These are phyloP conservation scores for Morone chrysops DNA, from an alignment of 2,113 vertebrate species.

Conservation along the genomic window DNA sequence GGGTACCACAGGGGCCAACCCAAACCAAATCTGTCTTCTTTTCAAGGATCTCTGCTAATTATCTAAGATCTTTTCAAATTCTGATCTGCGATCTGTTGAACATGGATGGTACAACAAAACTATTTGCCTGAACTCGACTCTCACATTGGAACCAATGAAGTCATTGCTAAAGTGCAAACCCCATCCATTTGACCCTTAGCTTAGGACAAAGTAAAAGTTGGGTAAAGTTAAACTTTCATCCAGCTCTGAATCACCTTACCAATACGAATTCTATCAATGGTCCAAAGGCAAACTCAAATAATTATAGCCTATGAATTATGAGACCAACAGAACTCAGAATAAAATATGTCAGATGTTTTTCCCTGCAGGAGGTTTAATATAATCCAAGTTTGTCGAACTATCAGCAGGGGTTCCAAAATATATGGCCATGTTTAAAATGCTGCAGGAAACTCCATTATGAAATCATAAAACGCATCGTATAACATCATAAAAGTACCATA, in stretches of 20 bases:
- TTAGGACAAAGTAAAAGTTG: conserved; percentile 35
- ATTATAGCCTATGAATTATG: conserved; percentile 27
- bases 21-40: conserved; percentile 73
- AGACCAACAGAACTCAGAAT: conserved; percentile 22
- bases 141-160: conserved; percentile 57
- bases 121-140: conserved; percentile 60
- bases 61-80: conserved; percentile 73
- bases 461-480: conserved; percentile 70
- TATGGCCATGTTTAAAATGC: conserved; percentile 53
- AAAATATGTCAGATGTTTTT: conserved; percentile 37
- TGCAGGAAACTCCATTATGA: conserved; percentile 57
- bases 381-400: conserved; percentile 60
- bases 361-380: conserved; percentile 43
- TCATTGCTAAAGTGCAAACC: conserved; percentile 50
- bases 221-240: conserved; percentile 24
- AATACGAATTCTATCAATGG: neutral
- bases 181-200: conserved; percentile 61
- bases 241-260: conserved; percentile 5
- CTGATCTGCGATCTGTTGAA: conserved; percentile 76
- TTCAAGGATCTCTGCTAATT: conserved; percentile 70
- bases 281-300: neutral
- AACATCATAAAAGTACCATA: conserved; percentile 67
- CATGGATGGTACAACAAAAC: conserved; percentile 64
- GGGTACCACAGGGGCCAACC: conserved; percentile 58
- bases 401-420: conserved; percentile 55